Conservation (phyloP, 2,113 vertebrate genomes). For the Nannobrachium achirus region DNA sequence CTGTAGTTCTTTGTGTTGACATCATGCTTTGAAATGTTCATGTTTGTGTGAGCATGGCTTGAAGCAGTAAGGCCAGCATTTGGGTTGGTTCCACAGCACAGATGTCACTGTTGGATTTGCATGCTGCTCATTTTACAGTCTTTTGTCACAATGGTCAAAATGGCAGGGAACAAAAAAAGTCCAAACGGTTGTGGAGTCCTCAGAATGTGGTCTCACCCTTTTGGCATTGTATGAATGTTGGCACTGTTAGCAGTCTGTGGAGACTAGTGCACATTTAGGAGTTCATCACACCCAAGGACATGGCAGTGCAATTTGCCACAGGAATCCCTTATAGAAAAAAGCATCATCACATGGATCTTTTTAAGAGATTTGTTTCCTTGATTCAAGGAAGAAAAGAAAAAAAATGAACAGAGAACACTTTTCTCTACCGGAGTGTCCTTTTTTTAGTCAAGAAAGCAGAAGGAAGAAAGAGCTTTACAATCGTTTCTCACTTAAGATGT, state of each 20-base stretch:
- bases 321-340: slow-evolving; percentile 74
- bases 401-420: slow-evolving; percentile 74
- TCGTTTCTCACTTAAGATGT: slow-evolving; percentile 84
- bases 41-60: slow-evolving; percentile 2
- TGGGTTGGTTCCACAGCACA: neutral
- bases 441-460: slow-evolving; percentile 36
- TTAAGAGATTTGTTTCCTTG: slow-evolving; percentile 90
- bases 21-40: slow-evolving; percentile 54
- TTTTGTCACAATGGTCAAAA: slow-evolving; percentile 3
- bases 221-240: slow-evolving; percentile 79
- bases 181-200: slow-evolving; percentile 27
- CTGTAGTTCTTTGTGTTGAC: slow-evolving; percentile 28
- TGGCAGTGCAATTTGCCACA: slow-evolving; percentile 84
- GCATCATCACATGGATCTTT: slow-evolving; percentile 76
- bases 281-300: slow-evolving; percentile 78
- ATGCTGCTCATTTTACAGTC: slow-evolving; percentile 39
- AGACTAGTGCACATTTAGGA: slow-evolving; percentile 72
- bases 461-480: slow-evolving; percentile 67
- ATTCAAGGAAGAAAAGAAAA: slow-evolving; percentile 93
- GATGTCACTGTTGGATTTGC: slow-evolving; percentile 31
- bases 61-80: neutral
- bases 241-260: slow-evolving; percentile 81
- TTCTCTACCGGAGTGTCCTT: slow-evolving; percentile 76
- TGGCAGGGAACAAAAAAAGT: slow-evolving; percentile 33
- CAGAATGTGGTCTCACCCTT: slow-evolving; percentile 29